Evolutionary conservation across 2,797 vertebrate species (phyloP).

Genomic region (Epinephelus malabaricus): DNA sequence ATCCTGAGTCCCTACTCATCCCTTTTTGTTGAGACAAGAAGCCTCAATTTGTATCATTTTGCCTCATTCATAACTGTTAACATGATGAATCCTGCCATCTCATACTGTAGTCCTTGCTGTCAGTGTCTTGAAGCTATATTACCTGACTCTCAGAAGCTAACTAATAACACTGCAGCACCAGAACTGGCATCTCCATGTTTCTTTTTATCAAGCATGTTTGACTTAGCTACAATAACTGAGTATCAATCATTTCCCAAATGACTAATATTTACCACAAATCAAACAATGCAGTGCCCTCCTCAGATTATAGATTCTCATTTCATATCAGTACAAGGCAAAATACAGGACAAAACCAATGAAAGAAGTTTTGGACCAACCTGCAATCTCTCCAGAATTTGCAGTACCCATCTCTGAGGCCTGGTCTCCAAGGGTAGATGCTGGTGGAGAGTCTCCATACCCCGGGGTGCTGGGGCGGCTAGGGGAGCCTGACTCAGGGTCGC

Average conservation of each 20-base stretch:
- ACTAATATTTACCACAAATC: background rate
- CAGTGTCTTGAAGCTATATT: too few relatives aligned
- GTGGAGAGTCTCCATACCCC: constrained; percentile 87
- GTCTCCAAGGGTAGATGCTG: constrained; percentile 82
- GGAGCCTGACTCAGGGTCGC: constrained; percentile 91
- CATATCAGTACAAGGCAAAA: background rate
- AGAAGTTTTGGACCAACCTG: constrained; percentile 68
- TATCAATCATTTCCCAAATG: background rate
- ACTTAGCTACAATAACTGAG: too few relatives aligned
- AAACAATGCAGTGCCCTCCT: background rate
- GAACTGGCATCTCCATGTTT: too few relatives aligned
- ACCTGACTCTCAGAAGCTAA: too few relatives aligned
- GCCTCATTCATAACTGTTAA: too few relatives aligned
- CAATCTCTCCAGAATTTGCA: constrained; percentile 83
- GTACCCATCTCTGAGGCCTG: constrained; percentile 87
- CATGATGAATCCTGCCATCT: too few relatives aligned
- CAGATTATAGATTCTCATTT: background rate
- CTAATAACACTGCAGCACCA: too few relatives aligned
- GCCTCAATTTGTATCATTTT: too few relatives aligned
- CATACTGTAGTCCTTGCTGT: too few relatives aligned
- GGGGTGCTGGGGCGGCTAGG: constrained; percentile 92
- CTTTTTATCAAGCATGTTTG: too few relatives aligned
- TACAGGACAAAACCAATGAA: background rate
- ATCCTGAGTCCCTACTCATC: too few relatives aligned
- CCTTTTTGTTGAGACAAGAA: too few relatives aligned